Percentiles rank a stretch among this genome's conserved stretches.
These are phyloP conservation scores for Drosophila nikananu DNA, from an alignment of 1,140 invertebrate species.

Conservation along the genomic window DNA sequence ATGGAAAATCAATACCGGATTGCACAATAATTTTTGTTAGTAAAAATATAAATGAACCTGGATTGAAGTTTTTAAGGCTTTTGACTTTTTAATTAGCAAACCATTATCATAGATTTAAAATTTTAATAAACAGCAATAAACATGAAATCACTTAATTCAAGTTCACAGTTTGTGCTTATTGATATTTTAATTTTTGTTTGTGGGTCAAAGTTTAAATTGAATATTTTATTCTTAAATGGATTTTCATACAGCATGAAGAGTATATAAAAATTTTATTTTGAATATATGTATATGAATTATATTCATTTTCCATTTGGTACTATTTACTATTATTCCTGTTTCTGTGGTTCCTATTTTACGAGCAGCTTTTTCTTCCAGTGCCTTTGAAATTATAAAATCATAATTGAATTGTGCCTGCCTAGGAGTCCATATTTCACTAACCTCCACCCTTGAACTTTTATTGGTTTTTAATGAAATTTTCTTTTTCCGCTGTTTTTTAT, in stretches of 20 bases:
- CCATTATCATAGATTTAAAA: conserved; percentile 1
- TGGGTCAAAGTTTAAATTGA: background rate
- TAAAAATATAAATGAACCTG: conserved; percentile 6
- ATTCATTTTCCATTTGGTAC: background rate
- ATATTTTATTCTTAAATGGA: background rate
- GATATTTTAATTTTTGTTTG: background rate
- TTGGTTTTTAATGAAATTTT: conserved; percentile 20
- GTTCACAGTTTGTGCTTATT: background rate
- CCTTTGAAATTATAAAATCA: conserved; percentile 21
- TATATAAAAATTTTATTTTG: background rate
- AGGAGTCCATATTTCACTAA: conserved; percentile 22
- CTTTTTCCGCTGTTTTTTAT: conserved; percentile 25
- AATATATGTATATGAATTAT: background rate
- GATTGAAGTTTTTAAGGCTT: background rate
- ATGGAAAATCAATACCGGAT: conserved; percentile 8
- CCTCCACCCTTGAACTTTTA: conserved; percentile 5
- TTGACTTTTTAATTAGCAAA: conserved; percentile 6
- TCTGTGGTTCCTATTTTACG: background rate
- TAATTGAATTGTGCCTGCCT: conserved; percentile 50
- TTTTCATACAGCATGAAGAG: background rate
- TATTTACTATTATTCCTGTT: background rate
- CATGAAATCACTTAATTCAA: conserved; percentile 5
- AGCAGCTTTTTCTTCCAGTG: background rate
- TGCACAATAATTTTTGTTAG: background rate
- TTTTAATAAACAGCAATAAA: conserved; percentile 1